Conservation (phyloP, 1,140 invertebrate species). For the Drosophila lowei region DNA sequence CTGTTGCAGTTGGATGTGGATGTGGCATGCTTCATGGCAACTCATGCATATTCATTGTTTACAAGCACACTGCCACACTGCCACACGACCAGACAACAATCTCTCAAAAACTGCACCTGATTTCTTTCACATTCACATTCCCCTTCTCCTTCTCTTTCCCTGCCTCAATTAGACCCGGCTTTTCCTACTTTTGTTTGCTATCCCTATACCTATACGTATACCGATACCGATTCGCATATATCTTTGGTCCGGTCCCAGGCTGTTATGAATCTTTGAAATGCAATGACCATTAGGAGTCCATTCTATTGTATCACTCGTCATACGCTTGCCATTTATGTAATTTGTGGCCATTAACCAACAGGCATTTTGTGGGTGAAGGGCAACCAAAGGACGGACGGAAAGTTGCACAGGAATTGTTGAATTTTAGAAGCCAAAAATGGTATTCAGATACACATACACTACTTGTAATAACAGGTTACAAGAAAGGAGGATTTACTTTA, state of each 20-base stretch:
- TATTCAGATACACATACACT: too few species aligned
- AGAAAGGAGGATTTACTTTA: too few species aligned
- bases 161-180: conserved; percentile 24
- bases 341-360: conserved; percentile 53
- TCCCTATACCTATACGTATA: not conserved
- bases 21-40: conserved; percentile 61
- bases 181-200: conserved; percentile 1
- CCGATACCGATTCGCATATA: too few species aligned
- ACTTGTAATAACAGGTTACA: too few species aligned
- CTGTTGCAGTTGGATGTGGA: conserved; percentile 48
- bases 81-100: conserved; percentile 35
- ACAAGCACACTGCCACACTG: conserved; percentile 47
- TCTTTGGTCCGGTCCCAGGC: not conserved
- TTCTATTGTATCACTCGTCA: conserved; percentile 11
- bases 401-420: not conserved
- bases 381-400: not conserved
- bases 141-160: not conserved
- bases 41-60: conserved; percentile 77
- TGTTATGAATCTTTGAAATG: conserved; percentile 27
- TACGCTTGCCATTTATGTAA: conserved; percentile 24
- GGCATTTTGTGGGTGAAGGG: not conserved
- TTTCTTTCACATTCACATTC: conserved; percentile 32
- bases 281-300: conserved; percentile 26
- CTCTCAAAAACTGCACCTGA: conserved; percentile 54
- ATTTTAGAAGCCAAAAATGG: too few species aligned